Evolutionary conservation across 2,888 invertebrate species (phyloP), one percentile per base, ranked within the genome.

Genomic region (Orthosia gothica): DNA sequence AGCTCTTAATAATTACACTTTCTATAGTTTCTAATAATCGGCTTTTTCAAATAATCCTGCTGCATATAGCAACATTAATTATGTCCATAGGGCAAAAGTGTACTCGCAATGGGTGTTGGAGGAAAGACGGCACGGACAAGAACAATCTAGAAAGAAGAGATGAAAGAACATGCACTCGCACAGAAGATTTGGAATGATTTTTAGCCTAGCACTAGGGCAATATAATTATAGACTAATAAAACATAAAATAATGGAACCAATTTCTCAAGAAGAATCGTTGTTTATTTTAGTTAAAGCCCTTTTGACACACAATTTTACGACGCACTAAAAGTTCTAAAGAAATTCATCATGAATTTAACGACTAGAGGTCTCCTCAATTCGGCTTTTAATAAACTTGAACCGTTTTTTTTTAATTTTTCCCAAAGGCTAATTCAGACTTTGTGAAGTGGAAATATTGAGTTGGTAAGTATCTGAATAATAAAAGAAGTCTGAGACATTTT

Each of bases 361-460:
- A 64, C 67, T 57, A 52, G 57, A 70, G 64, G 74, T 70, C 71
- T 58, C 23, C 74, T 57, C 63, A 74, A 76, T 81, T 70, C 47
- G 57, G 66, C 70, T 70, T 81, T 85, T 85, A 81, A 83, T 83
- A 83, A 85, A 81, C 71, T 81, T 67, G 69, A 74, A 79, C 73
- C 52, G 65, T 81, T 79, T 76, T 79, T 76, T 64, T 73, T 49
- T 45, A 77, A 76, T 70, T 73, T 69, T 65, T 70, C 76, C 76
- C 75, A 70, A 83, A 78, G 84, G 74, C 79, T 81, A 81, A 84
- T 85, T 85, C 80, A 69, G 83, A 78, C 62, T 86, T 78, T 71
- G 71, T 73, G 64, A 65, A 80, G 83, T 82, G 73, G 74, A 82
- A 85, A 85, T 85, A 85, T 85, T 79, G 76, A 83, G 85, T 86